These are phyloP conservation scores for Eledona agricola DNA, from an alignment of 2,888 invertebrate genomes.

Conservation along the genomic window DNA sequence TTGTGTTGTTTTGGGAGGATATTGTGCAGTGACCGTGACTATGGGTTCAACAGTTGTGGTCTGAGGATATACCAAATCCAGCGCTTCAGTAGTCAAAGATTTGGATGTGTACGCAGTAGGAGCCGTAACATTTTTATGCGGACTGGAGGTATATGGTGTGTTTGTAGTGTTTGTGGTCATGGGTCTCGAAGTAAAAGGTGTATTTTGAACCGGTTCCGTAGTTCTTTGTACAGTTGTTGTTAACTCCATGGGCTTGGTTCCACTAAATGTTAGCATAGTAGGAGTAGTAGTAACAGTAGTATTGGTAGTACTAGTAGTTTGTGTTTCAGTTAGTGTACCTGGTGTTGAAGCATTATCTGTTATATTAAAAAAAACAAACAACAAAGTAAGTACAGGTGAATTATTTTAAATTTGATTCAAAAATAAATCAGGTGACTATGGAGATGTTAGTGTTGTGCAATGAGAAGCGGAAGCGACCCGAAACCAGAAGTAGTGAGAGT, in stretches of 20 bases:
- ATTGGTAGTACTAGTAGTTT: constrained; percentile 54
- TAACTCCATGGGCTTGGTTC: constrained; percentile 45
- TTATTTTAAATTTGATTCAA: constrained; percentile 44
- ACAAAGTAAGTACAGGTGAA: constrained; percentile 49
- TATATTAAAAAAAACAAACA: constrained; percentile 54
- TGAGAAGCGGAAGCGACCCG: constrained; percentile 44
- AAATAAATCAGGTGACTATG: constrained; percentile 41
- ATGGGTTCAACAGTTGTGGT: no score
- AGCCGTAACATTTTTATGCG: no score
- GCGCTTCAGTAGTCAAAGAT: no score
- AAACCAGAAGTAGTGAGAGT: constrained; percentile 36
- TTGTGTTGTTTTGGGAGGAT: constrained; percentile 31
- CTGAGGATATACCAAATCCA: no score
- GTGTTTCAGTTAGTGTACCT: constrained; percentile 62
- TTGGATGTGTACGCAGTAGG: no score
- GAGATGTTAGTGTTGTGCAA: constrained; percentile 45
- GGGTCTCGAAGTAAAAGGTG: no score
- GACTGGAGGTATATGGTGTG: no score
- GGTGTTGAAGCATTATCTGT: constrained; percentile 62
- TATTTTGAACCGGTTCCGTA: no score
- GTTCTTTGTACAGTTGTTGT: constrained; percentile 25
- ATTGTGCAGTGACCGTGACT: no score
- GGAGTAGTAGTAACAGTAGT: constrained; percentile 48
- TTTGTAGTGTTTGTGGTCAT: no score
- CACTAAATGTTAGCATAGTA: constrained; percentile 52